A percentile compares a stretch with the other conserved stretches of the same genome.
phyloP scores from a whole-genome alignment of 1,140 invertebrate species.

The Tetragnatha versicolor region DNA sequence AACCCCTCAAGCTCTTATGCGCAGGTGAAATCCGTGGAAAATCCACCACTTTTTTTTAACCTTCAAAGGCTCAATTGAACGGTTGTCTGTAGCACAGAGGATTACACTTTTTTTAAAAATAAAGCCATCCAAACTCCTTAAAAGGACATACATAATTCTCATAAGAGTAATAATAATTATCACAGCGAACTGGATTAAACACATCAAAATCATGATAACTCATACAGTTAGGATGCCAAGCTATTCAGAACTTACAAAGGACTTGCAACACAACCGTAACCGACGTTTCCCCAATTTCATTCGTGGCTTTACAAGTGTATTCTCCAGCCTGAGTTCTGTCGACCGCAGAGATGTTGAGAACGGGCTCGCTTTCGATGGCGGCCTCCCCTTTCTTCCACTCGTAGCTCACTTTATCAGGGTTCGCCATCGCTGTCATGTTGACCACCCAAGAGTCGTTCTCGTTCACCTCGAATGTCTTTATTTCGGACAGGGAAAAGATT shows the following conservation, averaged over 20 bases:
- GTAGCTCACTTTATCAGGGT: conserved; percentile 81
- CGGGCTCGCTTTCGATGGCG: conserved; percentile 24
- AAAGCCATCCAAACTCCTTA: too few relatives aligned
- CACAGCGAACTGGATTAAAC: too few relatives aligned
- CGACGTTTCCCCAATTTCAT: conserved; percentile 45
- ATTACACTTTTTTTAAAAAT: too few relatives aligned
- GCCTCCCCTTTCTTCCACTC: conserved; percentile 73
- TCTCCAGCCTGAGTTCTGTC: conserved; percentile 44
- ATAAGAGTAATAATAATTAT: too few relatives aligned
- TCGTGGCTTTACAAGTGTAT: conserved; percentile 53
- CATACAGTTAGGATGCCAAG: too few relatives aligned
- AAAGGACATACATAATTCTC: too few relatives aligned
- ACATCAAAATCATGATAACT: too few relatives aligned
- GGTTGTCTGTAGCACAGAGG: too few relatives aligned
- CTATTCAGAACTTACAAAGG: conserved; percentile 42
- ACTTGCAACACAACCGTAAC: conserved; percentile 52
- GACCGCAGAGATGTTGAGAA: conserved; percentile 42
- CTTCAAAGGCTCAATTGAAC: too few relatives aligned
- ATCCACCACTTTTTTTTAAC: too few relatives aligned
- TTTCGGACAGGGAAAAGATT: conserved; percentile 64
- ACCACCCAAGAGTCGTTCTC: conserved; percentile 85
- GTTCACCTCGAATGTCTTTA: conserved; percentile 70
- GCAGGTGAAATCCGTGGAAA: too few relatives aligned
- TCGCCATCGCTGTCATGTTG: conserved; percentile 80
- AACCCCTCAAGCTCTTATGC: too few relatives aligned